Base-by-base conservation (phyloP, 64 coral and sea anemone genomes). In the Pocillopora verrucosa region DNA sequence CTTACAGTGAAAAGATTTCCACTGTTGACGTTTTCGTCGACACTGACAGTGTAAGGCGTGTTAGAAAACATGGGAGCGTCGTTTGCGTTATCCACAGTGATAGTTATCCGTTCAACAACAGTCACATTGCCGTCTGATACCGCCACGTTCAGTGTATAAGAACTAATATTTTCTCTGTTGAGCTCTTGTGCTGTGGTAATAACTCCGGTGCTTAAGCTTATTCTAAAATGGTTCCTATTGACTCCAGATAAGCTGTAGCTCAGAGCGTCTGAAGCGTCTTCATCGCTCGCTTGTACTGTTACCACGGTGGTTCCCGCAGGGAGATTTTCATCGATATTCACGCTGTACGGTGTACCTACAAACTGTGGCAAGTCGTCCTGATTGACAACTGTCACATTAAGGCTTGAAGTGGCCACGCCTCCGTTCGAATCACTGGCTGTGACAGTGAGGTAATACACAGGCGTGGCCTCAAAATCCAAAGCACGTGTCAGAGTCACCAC, bases 111-210 rank as follows among this genome's bases (percentile, higher is more conserved):
- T 56, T 69, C 58, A 76, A 13, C 72, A 24, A 87, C 74, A 51
- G 90, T 73, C 4, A 61, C 78, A 20, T 59, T 87, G 61, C 90
- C 82, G 24, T 92, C 90, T 20, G 69, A 84, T 76, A 87, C 90
- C 15, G 90, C 74, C 45, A 87, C 61, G 5, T 73, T 87, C 73
- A 92, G 72, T 17, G 74, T 87, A 79, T 92, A 92, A 37, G 90
- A 87, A 69, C 60, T 92, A 59, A 92, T 79, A 20, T 83, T 63
- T 72, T 92, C 90, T 36, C 57, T 70, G 62, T 92, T 74, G 13
- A 92, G 82, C 10, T n/a, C 79, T 69, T 90, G 79, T 11, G 82
- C 56, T n/a, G 90, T 92, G 59, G 82, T 92, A 13, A 92, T 78
- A 38, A 92, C 83, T 19, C 90, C 90, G 14, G 90, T 92, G 57